Evolutionary conservation across 2,113 vertebrate genomes (phyloP).

Genomic region (Anguilla rostrata): DNA sequence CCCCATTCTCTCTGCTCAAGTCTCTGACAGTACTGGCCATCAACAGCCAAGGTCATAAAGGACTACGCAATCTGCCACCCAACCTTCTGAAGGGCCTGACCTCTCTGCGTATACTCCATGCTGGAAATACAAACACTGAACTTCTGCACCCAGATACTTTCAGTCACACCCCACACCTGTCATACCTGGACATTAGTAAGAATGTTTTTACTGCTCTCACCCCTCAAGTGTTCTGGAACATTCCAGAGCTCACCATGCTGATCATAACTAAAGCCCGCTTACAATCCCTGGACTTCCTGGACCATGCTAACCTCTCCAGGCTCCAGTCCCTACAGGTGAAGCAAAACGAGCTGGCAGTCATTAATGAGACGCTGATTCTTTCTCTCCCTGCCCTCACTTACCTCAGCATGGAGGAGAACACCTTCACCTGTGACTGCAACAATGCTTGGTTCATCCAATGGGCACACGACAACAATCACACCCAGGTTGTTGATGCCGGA

Average conservation of each 20-base stretch:
- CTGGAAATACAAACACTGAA: constrained; percentile 44
- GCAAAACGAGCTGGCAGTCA: constrained; percentile 54
- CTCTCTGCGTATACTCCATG: constrained; percentile 52
- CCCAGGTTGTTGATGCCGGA: constrained; percentile 64
- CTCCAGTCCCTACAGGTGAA: constrained; percentile 57
- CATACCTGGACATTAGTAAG: constrained; percentile 59
- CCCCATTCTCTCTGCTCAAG: constrained; percentile 63
- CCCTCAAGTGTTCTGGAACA: constrained; percentile 49
- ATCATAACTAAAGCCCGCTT: constrained; percentile 53
- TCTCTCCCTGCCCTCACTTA: constrained; percentile 55
- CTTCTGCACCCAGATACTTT: constrained; percentile 54
- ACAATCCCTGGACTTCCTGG: constrained; percentile 62
- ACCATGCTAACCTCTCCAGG: constrained; percentile 46
- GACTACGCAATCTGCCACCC: constrained; percentile 38
- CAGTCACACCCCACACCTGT: constrained; percentile 52
- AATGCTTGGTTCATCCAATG: constrained; percentile 63
- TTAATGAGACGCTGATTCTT: constrained; percentile 34
- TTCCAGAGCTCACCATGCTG: constrained; percentile 55
- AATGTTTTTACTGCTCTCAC: constrained; percentile 55
- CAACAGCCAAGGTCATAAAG: constrained; percentile 46
- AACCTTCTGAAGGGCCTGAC: constrained; percentile 68
- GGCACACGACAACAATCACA: constrained; percentile 41
- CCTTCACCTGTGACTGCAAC: constrained; percentile 66
- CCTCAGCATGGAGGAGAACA: constrained; percentile 63
- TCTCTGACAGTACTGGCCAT: constrained; percentile 51